Base-by-base conservation (phyloP, 2,888 invertebrate species). In the Diaphora mendica region DNA sequence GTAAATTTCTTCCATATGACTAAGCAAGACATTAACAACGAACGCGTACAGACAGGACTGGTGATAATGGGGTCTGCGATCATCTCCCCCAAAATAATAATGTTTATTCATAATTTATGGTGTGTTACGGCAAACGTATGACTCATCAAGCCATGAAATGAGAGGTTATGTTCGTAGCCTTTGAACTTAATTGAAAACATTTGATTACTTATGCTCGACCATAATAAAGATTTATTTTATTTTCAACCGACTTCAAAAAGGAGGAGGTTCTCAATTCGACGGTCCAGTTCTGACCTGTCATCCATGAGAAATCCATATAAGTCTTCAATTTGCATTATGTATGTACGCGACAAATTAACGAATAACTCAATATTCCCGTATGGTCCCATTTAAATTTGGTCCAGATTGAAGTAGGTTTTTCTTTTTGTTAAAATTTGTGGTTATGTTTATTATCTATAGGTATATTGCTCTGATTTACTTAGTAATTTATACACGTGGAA, bases 91-190 rank as follows among this genome's bases (percentile, higher is more conserved):
- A 86, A 90, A 87, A 90, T 87, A 88, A 90, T 91, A 87, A 91
- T 92, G 91, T 91, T 92, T 92, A 91, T 92, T 92, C 88, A 91
- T 91, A 89, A 92, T 92, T 88, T 91, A 92, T 89, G 85, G 87
- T 77, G 83, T 78, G 80, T 79, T 78, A 82, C 79, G 82, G 75
- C 68, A 78, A 86, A 87, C 77, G 79, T 72, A 79, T 91, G 91
- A 90, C 78, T 90, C 90, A 91, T 77, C 76, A 79, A 79, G 77
- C 77, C 81, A 88, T 81, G 79, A 88, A 70, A 78, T 55, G 64
- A 55, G 72, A 82, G 81, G 77, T 64, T 67, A 74, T 81, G 79
- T 78, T 64, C 33, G n/a, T 3, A 71, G 64, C 26, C 26, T 30
- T 59, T n/a, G 39, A 9, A 15, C 5, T n/a, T 68, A 64, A 72